Evolutionary conservation across 2,888 invertebrate genomes (phyloP).

Genomic region (Bembecia ichneumoniformis): DNA sequence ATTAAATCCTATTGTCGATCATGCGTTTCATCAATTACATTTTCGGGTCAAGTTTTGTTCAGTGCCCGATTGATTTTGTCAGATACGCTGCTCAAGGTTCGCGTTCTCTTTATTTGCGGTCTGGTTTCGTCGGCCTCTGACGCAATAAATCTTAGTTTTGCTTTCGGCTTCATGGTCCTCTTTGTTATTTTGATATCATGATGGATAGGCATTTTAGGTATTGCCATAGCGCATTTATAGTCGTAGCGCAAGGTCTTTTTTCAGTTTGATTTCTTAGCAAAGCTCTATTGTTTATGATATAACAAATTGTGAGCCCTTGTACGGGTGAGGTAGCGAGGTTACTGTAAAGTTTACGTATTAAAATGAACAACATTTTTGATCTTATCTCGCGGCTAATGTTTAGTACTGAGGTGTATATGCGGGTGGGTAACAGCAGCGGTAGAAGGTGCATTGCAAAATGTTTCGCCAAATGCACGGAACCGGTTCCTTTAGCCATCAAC

Average conservation of each 20-base stretch:
- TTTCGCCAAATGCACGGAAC: conserved; percentile 47
- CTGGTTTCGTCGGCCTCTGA: conserved; percentile 67
- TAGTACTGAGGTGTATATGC: neutral
- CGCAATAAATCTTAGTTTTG: conserved; percentile 63
- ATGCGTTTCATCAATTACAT: conserved; percentile 47
- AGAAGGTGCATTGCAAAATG: conserved; percentile 46
- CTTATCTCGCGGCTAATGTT: neutral
- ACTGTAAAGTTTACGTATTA: conserved; percentile 4
- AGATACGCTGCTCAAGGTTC: conserved; percentile 68
- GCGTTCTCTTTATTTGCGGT: conserved; percentile 71
- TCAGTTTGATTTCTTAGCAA: conserved; percentile 16
- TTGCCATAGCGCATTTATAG: conserved; percentile 36
- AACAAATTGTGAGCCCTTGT: neutral
- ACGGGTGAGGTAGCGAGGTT: neutral
- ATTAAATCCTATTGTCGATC: conserved; percentile 15
- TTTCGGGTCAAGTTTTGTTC: conserved; percentile 68
- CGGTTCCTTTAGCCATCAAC: conserved; percentile 26
- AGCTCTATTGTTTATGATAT: conserved; percentile 14
- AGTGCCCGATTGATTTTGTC: conserved; percentile 69
- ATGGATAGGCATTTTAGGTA: conserved; percentile 57
- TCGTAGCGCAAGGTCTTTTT: conserved; percentile 35
- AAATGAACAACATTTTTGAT: conserved; percentile 2
- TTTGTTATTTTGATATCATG: conserved; percentile 61
- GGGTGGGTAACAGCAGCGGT: conserved; percentile 8
- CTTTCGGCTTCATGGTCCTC: conserved; percentile 61